A percentile compares a stretch with the other conserved stretches of the same genome.
Evolutionary conservation across 1,140 invertebrate genomes (phyloP).

Genomic region (Babylonia areolata): DNA sequence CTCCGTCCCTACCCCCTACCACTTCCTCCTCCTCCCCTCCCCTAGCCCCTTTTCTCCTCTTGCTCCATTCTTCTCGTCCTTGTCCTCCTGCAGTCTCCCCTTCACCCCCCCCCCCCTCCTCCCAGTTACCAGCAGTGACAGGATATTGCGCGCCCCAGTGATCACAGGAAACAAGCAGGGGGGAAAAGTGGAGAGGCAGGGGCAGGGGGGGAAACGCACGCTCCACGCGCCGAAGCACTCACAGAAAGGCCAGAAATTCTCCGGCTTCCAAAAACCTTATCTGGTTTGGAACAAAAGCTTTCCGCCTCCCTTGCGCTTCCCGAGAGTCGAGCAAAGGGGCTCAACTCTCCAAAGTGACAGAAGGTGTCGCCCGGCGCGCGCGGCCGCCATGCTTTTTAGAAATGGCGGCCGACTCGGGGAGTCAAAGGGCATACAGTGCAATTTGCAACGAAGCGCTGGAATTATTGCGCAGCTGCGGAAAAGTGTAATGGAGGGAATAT

Average conservation of each 20-base stretch:
- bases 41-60: not conserved
- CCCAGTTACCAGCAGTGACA: slow-evolving; percentile 27
- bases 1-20: not conserved
- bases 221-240: slow-evolving; percentile 17
- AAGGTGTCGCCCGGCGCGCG: slow-evolving; percentile 1
- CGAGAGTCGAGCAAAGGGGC: slow-evolving; percentile 29
- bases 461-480: slow-evolving; percentile 37
- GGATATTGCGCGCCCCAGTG: slow-evolving; percentile 36
- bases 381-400: slow-evolving; percentile 27
- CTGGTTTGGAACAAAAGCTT: slow-evolving; percentile 30
- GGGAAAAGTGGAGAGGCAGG: not conserved
- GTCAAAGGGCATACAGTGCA: slow-evolving; percentile 40
- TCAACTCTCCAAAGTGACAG: slow-evolving; percentile 27
- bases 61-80: not conserved
- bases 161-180: slow-evolving; percentile 32
- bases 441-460: slow-evolving; percentile 40
- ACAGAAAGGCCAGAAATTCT: not conserved
- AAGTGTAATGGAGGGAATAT: slow-evolving; percentile 41
- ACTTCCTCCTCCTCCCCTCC: not conserved
- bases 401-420: slow-evolving; percentile 26
- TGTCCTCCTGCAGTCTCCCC: not conserved
- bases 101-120: not conserved
- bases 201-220: slow-evolving; percentile 19
- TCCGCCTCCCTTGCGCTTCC: slow-evolving; percentile 27
- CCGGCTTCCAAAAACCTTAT: slow-evolving; percentile 15